Conservation (phyloP, 2,888 invertebrate species). For the Drosophila picticornis region DNA sequence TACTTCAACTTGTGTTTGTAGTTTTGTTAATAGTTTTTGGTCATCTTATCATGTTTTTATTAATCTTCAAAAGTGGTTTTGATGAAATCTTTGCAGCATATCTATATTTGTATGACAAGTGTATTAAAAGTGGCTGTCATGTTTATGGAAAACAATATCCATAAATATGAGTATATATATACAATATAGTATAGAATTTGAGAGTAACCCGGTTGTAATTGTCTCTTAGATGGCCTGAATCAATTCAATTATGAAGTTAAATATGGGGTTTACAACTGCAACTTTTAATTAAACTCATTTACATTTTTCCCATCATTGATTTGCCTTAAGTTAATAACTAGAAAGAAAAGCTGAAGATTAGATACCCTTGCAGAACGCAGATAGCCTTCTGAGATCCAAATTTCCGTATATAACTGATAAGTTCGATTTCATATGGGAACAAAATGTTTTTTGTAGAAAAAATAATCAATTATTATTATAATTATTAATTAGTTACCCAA, state of each 20-base stretch:
- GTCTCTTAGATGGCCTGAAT: neutral
- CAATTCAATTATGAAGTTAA: neutral
- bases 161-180: neutral
- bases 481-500: neutral
- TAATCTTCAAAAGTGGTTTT: neutral
- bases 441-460: neutral
- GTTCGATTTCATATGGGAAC: neutral
- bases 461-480: neutral
- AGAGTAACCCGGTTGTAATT: neutral
- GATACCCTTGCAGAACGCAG: neutral
- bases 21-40: conserved; percentile 3
- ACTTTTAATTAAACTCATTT: too few species aligned
- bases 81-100: neutral
- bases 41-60: neutral
- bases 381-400: neutral
- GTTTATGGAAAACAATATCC: neutral
- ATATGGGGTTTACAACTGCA: too few species aligned
- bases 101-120: neutral
- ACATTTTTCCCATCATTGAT: neutral
- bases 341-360: neutral
- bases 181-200: neutral
- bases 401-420: neutral
- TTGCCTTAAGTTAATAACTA: neutral
- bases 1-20: neutral
- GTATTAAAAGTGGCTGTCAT: neutral